A percentile compares a stretch with the other conserved stretches of the same genome.
These are phyloP conservation scores for Ornithoptera alexandrae DNA, from an alignment of 2,888 invertebrate species.

Conservation along the genomic window DNA sequence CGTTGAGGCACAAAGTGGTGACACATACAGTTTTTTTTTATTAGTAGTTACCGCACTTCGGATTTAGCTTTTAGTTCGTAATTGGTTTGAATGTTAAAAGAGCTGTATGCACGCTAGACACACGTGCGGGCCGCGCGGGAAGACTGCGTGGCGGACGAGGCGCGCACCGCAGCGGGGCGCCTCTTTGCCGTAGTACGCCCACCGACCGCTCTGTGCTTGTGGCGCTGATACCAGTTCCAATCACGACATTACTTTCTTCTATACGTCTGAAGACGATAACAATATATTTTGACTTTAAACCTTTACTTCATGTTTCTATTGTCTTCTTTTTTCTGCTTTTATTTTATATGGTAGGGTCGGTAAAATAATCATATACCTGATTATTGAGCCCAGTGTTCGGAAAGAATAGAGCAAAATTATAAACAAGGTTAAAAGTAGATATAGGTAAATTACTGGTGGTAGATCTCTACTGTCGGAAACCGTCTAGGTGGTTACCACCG, in stretches of 20 bases:
- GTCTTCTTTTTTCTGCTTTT: background rate
- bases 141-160: slow-evolving; percentile 77
- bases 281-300: background rate
- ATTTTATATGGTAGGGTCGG: background rate
- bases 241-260: slow-evolving; percentile 26
- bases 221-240: slow-evolving; percentile 51
- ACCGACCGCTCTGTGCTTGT: slow-evolving; percentile 49
- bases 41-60: slow-evolving; percentile 40
- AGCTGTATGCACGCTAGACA: slow-evolving; percentile 59
- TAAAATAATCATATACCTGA: no score
- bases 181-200: slow-evolving; percentile 40
- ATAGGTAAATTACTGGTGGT: no score
- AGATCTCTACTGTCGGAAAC: no score
- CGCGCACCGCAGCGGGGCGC: slow-evolving; percentile 61
- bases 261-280: slow-evolving; percentile 13
- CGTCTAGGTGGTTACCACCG: no score
- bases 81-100: slow-evolving; percentile 38
- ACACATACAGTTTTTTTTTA: slow-evolving; percentile 41
- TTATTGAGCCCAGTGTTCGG: no score
- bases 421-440: no score
- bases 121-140: slow-evolving; percentile 78
- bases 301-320: background rate
- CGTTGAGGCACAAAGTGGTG: slow-evolving; percentile 49
- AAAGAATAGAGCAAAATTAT: no score
- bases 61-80: slow-evolving; percentile 52